Evolutionary conservation across 2,888 invertebrate genomes (phyloP), one percentile per base, ranked within the genome.

Genomic region (Mesopsocus fuscifrons): DNA sequence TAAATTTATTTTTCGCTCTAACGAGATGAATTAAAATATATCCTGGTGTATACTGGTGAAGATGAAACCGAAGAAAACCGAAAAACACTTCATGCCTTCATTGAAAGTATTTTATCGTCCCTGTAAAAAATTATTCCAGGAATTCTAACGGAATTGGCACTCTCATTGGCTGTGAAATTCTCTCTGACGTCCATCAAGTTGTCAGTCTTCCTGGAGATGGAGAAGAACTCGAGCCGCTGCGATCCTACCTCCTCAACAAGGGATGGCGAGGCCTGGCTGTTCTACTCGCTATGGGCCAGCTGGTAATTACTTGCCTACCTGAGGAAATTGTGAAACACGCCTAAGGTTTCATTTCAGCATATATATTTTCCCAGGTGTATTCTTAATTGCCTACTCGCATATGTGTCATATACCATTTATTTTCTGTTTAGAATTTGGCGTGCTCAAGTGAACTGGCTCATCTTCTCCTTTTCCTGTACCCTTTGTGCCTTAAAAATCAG

Each of bases 191-290:
- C 45, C 72, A 74, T 57, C 65, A 57, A 35, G 53, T 64, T 2
- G 65, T 64, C 46, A 57, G 57, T 2, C 51, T 54, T 38, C 50
- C 52, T 15, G 49, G 44, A 46, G 55, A 41, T 52, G 51, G 34
- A 60, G 60, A 57, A 26, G 62, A 64, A 47, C 52, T 64, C 21
- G 15, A 60, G 54, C 46, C 66, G 30, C 57, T 74, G 44, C 63
- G 65, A 46, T 71, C 72, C 55, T 54, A 74, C 47, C 60, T 71
- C 23, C 64, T 64, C 1, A 74, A 71, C 21, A 63, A 70, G 33
- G 74, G 73, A 6, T 75, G 75, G 75, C 62, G 69, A 46, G 68
- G 69, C 46, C 61, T 75, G 15, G 65, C 69, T 41, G 63, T 70
- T 43, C 64, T 75, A 16, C 64, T 68, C 42, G 60, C 67, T 3